Base-by-base conservation (phyloP, 2,113 vertebrate species). In the Phaethornis superciliosus region DNA sequence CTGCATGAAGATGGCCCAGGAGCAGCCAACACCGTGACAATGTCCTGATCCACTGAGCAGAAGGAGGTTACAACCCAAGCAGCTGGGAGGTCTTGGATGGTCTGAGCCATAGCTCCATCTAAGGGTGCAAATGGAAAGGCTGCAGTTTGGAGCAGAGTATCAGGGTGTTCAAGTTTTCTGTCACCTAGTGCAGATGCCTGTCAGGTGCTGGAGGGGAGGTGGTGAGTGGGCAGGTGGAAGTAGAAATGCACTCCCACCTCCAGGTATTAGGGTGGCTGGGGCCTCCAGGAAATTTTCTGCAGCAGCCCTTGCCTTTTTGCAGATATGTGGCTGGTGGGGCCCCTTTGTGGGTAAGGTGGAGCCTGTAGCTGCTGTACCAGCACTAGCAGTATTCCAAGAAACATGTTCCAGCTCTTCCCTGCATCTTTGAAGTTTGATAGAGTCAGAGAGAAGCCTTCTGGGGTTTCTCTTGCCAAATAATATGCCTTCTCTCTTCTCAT, bases 351-450 rank as follows among this genome's bases (percentile, higher is more conserved):
- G 19, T 59, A 54, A 90, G 71, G 47, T 55, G 32, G 74, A 90
- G 79, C 33, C 56, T 1, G 0, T 46, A 83, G 76, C 44, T 9
- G 16, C 79, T 85, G 58, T 71, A 81, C 47, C 85, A 94, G 90
- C 71, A 84, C 10, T 54, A 90, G 89, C 0, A 0, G 56, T 79
- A 67, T 89, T 92, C 80, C 69, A 88, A 80, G 40, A 94, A 93
- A 94, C 91, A 68, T 46, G 93, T 85, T 68, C 70, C 63, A 79
- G 79, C 93, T 70, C 68, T 91, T 94, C 85, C 59, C 71, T 33
- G 55, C 6, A 35, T 63, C 69, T 94, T 95, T 96, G 93, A 96
- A 93, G 72, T 68, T 28, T 33, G 52, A 81, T 88, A 58, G 63
- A 6, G 15, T 94, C 12, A 8, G 78, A 52, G 26, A 15, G 68